Percentiles rank a stretch among this genome's conserved stretches.
These are phyloP conservation scores for Nyctibius bracteatus DNA, from an alignment of 2,113 vertebrate species.

Conservation along the genomic window DNA sequence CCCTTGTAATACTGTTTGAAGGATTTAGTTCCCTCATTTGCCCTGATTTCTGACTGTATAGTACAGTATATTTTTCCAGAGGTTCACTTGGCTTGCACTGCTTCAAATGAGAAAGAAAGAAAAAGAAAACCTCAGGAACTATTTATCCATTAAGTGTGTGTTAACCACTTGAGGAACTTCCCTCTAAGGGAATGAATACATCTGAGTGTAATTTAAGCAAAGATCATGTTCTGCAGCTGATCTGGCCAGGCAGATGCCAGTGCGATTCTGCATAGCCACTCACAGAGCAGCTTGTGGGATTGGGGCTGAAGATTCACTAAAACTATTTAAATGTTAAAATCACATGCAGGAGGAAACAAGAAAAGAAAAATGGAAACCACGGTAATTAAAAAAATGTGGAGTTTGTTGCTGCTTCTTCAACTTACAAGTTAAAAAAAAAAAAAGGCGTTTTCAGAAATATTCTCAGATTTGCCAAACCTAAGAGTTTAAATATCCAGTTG, in stretches of 20 bases:
- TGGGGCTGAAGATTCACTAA: neutral
- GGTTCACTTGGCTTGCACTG: neutral
- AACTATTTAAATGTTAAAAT: neutral
- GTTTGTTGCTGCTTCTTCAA: neutral
- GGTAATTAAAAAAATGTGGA: neutral
- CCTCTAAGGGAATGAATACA: neutral
- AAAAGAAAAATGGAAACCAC: neutral
- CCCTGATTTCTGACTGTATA: neutral
- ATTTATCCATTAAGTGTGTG: neutral
- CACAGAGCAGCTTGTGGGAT: neutral
- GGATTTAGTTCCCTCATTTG: neutral
- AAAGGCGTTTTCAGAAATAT: neutral
- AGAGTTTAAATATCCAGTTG: neutral
- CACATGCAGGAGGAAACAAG: neutral
- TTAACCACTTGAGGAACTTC: neutral
- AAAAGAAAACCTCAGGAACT: neutral
- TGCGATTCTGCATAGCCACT: neutral
- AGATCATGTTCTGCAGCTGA: neutral
- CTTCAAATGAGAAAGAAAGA: neutral
- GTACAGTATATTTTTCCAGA: neutral
- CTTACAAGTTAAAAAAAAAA: neutral
- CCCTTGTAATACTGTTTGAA: neutral
- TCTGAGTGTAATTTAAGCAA: neutral
- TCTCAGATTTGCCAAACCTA: neutral
- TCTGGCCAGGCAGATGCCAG: neutral